Evolutionary conservation across 2,888 invertebrate genomes (phyloP).

Genomic region (Dolomedes plantarius): DNA sequence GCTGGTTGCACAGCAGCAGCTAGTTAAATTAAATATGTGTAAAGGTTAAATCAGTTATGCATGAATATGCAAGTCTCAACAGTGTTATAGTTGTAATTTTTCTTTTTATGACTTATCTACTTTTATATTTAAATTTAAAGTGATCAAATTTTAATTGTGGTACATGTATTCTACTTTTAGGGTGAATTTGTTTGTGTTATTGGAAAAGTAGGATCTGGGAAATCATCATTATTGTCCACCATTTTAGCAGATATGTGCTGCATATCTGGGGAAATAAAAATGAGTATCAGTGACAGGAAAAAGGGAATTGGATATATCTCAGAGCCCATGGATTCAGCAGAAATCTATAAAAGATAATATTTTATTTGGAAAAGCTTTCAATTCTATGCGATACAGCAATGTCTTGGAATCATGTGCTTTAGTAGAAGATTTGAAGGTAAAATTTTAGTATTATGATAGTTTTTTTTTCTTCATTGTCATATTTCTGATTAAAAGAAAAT

Average conservation of each 20-base stretch:
- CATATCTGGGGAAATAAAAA: conserved; percentile 75
- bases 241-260: conserved; percentile 90
- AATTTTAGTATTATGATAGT: conserved; percentile 16
- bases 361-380: conserved; percentile 90
- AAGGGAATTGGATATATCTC: conserved; percentile 89
- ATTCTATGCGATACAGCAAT: conserved; percentile 85
- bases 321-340: conserved; percentile 94
- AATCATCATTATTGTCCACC: conserved; percentile 89
- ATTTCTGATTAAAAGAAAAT: not conserved
- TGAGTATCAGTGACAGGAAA: conserved; percentile 37
- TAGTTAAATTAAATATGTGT: too few species aligned
- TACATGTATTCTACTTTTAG: conserved; percentile 76
- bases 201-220: conserved; percentile 93
- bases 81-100: too few species aligned
- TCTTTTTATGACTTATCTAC: too few species aligned
- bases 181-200: conserved; percentile 90
- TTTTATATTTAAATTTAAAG: too few species aligned
- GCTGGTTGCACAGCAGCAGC: too few species aligned
- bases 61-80: too few species aligned
- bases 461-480: not conserved
- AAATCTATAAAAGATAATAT: conserved; percentile 95
- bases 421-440: conserved; percentile 81
- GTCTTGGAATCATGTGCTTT: conserved; percentile 91
- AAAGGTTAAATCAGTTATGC: too few species aligned
- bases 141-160: too few species aligned